Evolutionary conservation across 2,888 invertebrate genomes (phyloP).

Genomic region (Drepana falcataria): DNA sequence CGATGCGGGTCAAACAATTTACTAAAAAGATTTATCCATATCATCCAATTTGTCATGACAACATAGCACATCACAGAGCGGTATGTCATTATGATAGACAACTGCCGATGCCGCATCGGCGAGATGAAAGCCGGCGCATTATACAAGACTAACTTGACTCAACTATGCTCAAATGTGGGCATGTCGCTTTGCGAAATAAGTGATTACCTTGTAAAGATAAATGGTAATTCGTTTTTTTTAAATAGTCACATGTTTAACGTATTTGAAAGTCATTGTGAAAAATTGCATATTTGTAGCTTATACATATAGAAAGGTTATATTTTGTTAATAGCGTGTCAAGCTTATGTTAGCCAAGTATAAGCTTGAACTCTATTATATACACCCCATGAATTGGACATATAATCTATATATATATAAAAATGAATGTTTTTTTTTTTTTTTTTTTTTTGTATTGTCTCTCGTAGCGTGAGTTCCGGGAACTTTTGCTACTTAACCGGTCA

Average conservation of each 20-base stretch:
- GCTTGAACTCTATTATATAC: no score
- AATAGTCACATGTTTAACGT: constrained; percentile 9
- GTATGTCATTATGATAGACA: constrained; percentile 5
- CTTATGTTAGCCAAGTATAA: no score
- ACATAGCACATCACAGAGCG: not conserved
- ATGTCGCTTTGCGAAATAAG: constrained; percentile 37
- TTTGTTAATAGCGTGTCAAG: constrained; percentile 18
- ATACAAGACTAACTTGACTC: constrained; percentile 5
- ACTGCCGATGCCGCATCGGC: constrained; percentile 6
- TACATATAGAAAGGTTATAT: constrained; percentile 17
- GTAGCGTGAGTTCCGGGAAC: no score
- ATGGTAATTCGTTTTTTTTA: constrained; percentile 25
- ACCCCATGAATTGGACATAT: no score
- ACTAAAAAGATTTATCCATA: not conserved
- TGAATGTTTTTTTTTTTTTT: no score
- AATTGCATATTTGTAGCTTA: constrained; percentile 6
- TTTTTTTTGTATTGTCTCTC: no score
- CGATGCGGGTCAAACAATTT: not conserved
- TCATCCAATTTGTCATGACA: not conserved
- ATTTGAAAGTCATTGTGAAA: constrained; percentile 19
- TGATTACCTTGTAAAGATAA: constrained; percentile 32
- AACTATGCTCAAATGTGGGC: constrained; percentile 23
- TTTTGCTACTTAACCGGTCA: no score
- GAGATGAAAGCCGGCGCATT: constrained; percentile 14
- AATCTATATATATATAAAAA: no score